A percentile compares a stretch with the other conserved stretches of the same genome.
phyloP scores from a whole-genome alignment of 2,797 vertebrate genomes.

The Podarcis siculus region DNA sequence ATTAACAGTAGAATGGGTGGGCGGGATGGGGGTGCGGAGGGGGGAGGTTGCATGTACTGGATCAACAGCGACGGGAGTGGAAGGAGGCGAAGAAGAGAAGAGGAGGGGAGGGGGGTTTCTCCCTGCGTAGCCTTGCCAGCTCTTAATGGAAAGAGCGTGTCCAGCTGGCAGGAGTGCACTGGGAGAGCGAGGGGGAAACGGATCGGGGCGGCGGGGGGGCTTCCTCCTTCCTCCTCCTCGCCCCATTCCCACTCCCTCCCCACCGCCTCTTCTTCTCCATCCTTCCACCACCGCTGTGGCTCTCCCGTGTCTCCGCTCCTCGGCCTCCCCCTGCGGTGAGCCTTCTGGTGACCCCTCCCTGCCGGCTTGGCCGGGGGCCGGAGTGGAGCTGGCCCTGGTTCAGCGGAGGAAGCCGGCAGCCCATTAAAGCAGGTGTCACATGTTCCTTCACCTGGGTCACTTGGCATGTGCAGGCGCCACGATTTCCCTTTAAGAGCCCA shows the following conservation, averaged over 20 bases:
- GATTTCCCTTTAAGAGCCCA: slow-evolving; percentile 41
- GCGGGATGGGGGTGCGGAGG: background rate
- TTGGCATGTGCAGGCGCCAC: slow-evolving; percentile 26
- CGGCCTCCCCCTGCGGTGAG: background rate
- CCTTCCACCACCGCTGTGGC: background rate
- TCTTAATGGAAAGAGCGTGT: slow-evolving; percentile 29
- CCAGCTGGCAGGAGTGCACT: background rate
- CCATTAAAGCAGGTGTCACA: slow-evolving; percentile 52
- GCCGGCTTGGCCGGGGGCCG: slow-evolving; percentile 29
- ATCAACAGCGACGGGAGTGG: background rate
- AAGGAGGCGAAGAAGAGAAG: background rate
- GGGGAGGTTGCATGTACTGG: background rate
- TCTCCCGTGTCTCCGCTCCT: background rate
- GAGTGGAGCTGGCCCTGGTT: slow-evolving; percentile 39
- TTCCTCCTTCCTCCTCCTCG: background rate
- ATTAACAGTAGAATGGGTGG: background rate
- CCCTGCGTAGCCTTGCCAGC: background rate
- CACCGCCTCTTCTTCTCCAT: background rate
- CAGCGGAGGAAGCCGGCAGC: slow-evolving; percentile 48
- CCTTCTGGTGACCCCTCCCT: slow-evolving; percentile 32
- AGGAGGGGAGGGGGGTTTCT: background rate
- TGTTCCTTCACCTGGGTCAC: slow-evolving; percentile 53
- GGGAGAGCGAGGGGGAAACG: background rate
- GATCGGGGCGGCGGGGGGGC: background rate
- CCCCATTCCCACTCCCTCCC: background rate